phyloP scores from a whole-genome alignment of 1,140 invertebrate genomes.

The Zaprionus capensis region DNA sequence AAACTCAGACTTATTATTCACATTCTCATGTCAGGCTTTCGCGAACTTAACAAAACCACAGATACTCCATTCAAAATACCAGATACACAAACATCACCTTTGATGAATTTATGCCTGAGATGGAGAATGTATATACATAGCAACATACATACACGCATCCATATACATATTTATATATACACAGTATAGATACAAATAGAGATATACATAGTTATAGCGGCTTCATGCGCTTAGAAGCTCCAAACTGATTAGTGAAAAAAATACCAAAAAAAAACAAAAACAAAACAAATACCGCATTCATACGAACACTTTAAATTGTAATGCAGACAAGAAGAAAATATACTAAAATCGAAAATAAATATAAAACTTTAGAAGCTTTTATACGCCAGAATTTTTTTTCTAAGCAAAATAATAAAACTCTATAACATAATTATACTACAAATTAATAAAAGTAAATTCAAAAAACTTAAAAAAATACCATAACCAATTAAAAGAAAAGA shows the following conservation, averaged over 20 bases:
- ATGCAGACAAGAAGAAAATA: slow-evolving; percentile 35
- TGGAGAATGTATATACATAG: slow-evolving; percentile 41
- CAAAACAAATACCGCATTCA: slow-evolving; percentile 31
- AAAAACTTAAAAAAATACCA: slow-evolving; percentile 33
- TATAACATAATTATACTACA: slow-evolving; percentile 23
- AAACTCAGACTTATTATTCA: slow-evolving; percentile 12
- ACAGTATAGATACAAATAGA: slow-evolving; percentile 34
- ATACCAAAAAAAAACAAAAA: slow-evolving; percentile 26
- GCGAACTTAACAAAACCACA: slow-evolving; percentile 4
- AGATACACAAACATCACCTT: slow-evolving; percentile 21
- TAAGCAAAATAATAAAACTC: slow-evolving; percentile 52
- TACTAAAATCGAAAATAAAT: slow-evolving; percentile 46
- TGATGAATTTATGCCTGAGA: slow-evolving; percentile 47
- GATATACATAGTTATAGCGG: slow-evolving; percentile 32
- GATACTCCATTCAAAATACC: slow-evolving; percentile 19
- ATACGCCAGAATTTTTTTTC: slow-evolving; percentile 79
- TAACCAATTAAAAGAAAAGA: slow-evolving; percentile 16
- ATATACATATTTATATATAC: slow-evolving; percentile 34
- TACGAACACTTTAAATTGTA: slow-evolving; percentile 38
- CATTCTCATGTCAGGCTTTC: slow-evolving; percentile 12
- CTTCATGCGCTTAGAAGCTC: slow-evolving; percentile 54
- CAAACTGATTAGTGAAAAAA: slow-evolving; percentile 53
- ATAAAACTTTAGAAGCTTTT: slow-evolving; percentile 68
- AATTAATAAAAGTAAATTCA: slow-evolving; percentile 29
- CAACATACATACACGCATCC: slow-evolving; percentile 26